A percentile compares a stretch with the other conserved stretches of the same genome.
Evolutionary conservation across 2,797 vertebrate genomes (phyloP).

Genomic region (Arrhamphus sclerolepis): DNA sequence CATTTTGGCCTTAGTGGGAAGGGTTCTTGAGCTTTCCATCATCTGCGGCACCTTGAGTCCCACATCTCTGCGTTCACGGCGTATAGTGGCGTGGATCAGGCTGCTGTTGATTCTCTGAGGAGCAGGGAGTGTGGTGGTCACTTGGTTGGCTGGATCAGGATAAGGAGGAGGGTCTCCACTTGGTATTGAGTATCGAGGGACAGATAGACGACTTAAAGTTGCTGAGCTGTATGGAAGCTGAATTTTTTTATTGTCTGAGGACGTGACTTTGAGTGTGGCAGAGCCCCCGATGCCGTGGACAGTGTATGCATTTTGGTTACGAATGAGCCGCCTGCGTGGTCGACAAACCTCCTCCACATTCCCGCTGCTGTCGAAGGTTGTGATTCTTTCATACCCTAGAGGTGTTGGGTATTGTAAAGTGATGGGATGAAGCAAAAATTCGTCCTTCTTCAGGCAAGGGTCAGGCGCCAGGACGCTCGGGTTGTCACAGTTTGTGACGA

Average conservation of each 20-base stretch:
- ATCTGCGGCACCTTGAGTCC: constrained; percentile 91
- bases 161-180: constrained; percentile 95
- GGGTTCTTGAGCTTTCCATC: constrained; percentile 87
- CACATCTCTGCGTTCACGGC: constrained; percentile 90
- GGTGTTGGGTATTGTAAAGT: constrained; percentile 90
- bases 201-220: constrained; percentile 93
- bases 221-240: constrained; percentile 94
- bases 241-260: constrained; percentile 90
- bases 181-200: constrained; percentile 95
- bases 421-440: constrained; percentile 89
- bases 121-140: constrained; percentile 82
- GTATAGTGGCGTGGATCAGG: constrained; percentile 92
- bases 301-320: constrained; percentile 90
- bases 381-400: constrained; percentile 95
- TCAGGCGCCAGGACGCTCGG: constrained; percentile 83
- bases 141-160: constrained; percentile 90
- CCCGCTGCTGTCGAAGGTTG: constrained; percentile 97
- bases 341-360: constrained; percentile 98
- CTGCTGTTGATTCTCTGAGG: constrained; percentile 87
- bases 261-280: constrained; percentile 91
- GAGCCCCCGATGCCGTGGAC: constrained; percentile 91
- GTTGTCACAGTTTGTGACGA: constrained; percentile 79
- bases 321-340: constrained; percentile 90
- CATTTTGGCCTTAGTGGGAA: constrained; percentile 90
- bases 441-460: constrained; percentile 89